Evolutionary conservation across 2,797 vertebrate species (phyloP), one percentile per base, ranked within the genome.

Genomic region (Intellagama lesueurii): DNA sequence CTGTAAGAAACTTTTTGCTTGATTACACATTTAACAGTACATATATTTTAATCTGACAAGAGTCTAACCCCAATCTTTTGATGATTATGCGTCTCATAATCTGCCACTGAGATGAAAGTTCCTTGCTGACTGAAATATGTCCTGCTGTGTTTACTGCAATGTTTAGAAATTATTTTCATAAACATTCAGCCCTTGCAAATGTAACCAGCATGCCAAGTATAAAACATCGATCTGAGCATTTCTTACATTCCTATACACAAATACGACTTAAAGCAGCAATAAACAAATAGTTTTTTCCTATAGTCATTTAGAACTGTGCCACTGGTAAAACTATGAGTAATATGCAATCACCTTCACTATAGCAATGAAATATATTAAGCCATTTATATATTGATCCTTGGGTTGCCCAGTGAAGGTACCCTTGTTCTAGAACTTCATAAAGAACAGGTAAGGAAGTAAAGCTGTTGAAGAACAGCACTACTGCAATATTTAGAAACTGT

Each of bases 81-180:
- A 89, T 60, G 91, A 56, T 90, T 88, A 88, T 47, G 47, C 75
- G 26, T 75, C 17, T 81, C 52, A 0, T 0, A 56, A 86, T 90
- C 86, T 89, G 19, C 19, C 64, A 90, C 91, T 78, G 70, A 92
- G 90, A 91, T 77, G 0, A 89, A 93, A 92, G 86, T 5, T 94
- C 89, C 73, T 0, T 0, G 76, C 7, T 9, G 82, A 32, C 3
- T 90, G 89, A 85, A 93, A 32, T 30, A 83, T 11, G 32, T 4
- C 1, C 44, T 70, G 4, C 81, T 72, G 70, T 88, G 28, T 93
- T 70, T 73, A 93, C 85, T 47, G 1, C 12, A 91, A 30, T 9
- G 32, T 77, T 90, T 68, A 87, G 52, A 91, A 92, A 92, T 16
- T 6, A n/a, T 7, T 90, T 92, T 56, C 72, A 88, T 22, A 89